Base-by-base conservation (phyloP, 2,888 invertebrate species). In the Petrophora chlorosata region DNA sequence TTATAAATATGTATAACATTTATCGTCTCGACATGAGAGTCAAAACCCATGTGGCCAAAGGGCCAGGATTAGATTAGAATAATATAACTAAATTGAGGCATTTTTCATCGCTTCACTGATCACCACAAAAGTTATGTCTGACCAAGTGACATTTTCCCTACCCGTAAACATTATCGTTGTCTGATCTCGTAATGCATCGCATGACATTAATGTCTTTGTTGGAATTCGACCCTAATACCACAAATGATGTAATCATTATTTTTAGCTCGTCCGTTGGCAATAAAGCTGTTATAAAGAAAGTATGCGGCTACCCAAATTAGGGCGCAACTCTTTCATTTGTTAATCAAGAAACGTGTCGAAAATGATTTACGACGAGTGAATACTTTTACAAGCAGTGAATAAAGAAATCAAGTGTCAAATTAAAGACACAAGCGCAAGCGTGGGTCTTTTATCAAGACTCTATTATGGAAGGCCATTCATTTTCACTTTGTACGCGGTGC, bases 391-490 rank as follows among this genome's bases (percentile, higher is more conserved):
- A 65, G 53, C 13, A 54, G 39, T 73, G 82, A 79, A 85, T 85
- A 74, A 83, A 85, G 82, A 82, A 86, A 85, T 85, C 82, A 82
- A 71, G 70, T 79, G 77, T 79, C 79, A 79, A 79, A 83, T 85
- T 78, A 80, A 79, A 67, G 73, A 64, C 65, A 62, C 73, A 70
- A 55, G 68, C 76, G 73, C 70, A 71, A 57, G 60, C 60, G 52
- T 36, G 42, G 45, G 60, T 65, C 70, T 73, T 73, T 78, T 74
- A 76, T 74, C 58, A 71, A 34, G 67, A 28, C 47, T 53, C 53
- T 78, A 80, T 82, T 79, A 79, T 70, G 63, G 55, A 56, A 61
- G 52, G 53, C 61, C 55, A 76, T 81, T 83, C 79, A 82, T 79
- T 75, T 73, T 76, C 71, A 69, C 77, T 80, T 80, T 79, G 75